Evolutionary conservation across 2,888 invertebrate species (phyloP).

Genomic region (Timema cristinae): DNA sequence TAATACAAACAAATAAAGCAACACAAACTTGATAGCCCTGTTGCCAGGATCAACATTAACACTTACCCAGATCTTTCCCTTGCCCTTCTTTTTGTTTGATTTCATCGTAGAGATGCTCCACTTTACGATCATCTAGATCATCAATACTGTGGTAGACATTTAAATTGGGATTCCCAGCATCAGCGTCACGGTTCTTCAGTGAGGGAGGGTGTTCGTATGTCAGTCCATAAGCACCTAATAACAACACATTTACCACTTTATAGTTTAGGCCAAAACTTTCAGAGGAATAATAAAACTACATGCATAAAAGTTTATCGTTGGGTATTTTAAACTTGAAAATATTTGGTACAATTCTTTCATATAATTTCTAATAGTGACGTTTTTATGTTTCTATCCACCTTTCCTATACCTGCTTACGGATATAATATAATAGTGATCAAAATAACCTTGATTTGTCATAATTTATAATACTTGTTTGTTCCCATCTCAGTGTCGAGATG

Average conservation of each 20-base stretch:
- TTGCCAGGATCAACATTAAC: too few relatives aligned
- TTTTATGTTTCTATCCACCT: too few relatives aligned
- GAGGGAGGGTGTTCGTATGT: constrained; percentile 62
- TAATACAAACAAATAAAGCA: too few relatives aligned
- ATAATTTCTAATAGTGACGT: too few relatives aligned
- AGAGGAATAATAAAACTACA: constrained; percentile 11
- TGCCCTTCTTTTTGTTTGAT: constrained; percentile 74
- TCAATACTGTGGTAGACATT: constrained; percentile 76
- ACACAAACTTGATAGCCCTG: too few relatives aligned
- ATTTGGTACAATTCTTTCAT: background rate
- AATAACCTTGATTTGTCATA: too few relatives aligned
- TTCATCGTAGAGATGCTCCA: constrained; percentile 86
- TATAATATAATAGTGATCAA: too few relatives aligned
- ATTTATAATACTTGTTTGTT: too few relatives aligned
- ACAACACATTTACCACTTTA: background rate
- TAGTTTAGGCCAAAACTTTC: constrained; percentile 9
- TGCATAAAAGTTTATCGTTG: constrained; percentile 4
- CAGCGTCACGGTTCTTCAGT: constrained; percentile 79
- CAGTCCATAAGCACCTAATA: constrained; percentile 46
- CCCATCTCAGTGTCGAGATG: too few relatives aligned
- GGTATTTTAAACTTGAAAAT: too few relatives aligned
- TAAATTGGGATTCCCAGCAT: constrained; percentile 76
- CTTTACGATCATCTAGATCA: constrained; percentile 59
- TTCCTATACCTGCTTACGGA: too few relatives aligned
- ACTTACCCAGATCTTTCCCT: constrained; percentile 14